These are phyloP conservation scores for Gymnocheta viridis DNA, from an alignment of 2,888 invertebrate species.

Conservation along the genomic window DNA sequence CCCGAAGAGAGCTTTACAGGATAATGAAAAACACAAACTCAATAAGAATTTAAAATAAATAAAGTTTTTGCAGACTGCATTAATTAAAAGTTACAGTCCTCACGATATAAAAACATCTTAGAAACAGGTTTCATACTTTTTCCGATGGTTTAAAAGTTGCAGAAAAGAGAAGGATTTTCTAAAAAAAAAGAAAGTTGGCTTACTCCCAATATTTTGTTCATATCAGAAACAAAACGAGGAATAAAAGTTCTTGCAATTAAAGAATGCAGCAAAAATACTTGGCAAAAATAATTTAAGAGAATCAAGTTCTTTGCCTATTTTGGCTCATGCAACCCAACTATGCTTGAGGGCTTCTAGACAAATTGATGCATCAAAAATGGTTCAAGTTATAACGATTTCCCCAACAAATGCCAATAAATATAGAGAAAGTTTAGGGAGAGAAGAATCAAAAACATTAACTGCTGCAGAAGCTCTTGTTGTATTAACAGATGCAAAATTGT, in stretches of 20 bases:
- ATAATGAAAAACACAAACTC: conserved; percentile 15
- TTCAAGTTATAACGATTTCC: conserved; percentile 36
- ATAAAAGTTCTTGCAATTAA: too few species aligned
- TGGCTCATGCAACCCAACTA: too few species aligned
- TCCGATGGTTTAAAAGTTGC: conserved; percentile 1
- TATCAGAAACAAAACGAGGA: conserved; percentile 8
- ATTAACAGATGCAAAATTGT: conserved; percentile 72
- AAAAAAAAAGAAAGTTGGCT: conserved; percentile 11
- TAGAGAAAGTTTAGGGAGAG: conserved; percentile 25
- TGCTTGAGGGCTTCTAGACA: too few species aligned
- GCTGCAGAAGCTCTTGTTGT: conserved; percentile 72
- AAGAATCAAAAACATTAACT: conserved; percentile 30
- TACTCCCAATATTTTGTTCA: neutral
- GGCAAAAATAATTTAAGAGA: too few species aligned
- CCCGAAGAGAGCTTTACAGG: conserved; percentile 8
- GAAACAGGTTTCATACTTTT: neutral
- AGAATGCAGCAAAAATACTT: too few species aligned
- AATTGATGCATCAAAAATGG: too few species aligned
- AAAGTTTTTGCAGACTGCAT: too few species aligned
- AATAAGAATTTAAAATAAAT: conserved; percentile 8
- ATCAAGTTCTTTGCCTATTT: too few species aligned
- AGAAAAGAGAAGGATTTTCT: conserved; percentile 20
- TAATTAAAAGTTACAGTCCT: neutral
- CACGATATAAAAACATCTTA: conserved; percentile 8
- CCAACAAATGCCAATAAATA: conserved; percentile 44